Evolutionary conservation across 2,113 vertebrate genomes (phyloP).

Genomic region (Trogon melanurus): DNA sequence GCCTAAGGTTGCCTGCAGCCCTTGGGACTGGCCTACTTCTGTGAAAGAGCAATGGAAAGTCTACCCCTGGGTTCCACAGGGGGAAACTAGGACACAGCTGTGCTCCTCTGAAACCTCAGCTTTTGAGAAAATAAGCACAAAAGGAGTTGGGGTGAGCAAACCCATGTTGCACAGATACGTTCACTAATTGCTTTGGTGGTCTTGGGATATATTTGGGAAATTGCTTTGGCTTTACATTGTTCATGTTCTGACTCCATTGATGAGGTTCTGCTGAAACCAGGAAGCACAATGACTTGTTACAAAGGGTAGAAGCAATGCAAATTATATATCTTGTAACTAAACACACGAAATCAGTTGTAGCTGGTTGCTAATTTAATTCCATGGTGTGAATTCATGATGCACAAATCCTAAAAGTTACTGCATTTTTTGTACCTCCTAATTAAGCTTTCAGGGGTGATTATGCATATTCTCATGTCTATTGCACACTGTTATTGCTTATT

Average conservation of each 20-base stretch:
- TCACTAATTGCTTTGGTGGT: neutral
- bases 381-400: neutral
- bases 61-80: neutral
- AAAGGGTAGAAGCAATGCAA: neutral
- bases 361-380: constrained; percentile 21
- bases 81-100: neutral
- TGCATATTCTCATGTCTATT: neutral
- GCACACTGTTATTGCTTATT: neutral
- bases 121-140: neutral
- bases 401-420: neutral
- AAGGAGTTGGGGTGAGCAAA: accelerated
- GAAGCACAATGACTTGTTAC: neutral
- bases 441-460: constrained; percentile 7
- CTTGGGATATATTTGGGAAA: neutral
- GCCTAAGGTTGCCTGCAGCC: neutral
- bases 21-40: neutral
- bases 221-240: neutral
- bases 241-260: neutral
- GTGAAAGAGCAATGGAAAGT: neutral
- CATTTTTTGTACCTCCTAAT: neutral
- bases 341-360: neutral
- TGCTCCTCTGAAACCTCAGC: neutral
- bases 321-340: neutral
- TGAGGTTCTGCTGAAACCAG: neutral
- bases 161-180: accelerated